Base-by-base conservation (phyloP, 1,140 invertebrate species). In the Muscidifurax raptorellus region DNA sequence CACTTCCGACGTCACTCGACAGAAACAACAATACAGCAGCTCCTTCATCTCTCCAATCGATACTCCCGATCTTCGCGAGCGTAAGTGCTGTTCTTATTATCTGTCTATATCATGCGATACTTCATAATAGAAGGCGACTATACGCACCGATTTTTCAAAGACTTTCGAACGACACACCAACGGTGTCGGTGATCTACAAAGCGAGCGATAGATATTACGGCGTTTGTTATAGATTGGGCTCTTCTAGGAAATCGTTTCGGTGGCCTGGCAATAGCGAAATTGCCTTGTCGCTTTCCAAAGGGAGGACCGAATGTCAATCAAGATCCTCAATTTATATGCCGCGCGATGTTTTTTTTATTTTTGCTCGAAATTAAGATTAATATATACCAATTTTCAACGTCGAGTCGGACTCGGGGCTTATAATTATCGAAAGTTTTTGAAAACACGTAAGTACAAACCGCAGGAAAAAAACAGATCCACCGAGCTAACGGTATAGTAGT, bases 261-360 rank as follows among this genome's bases (percentile, higher is more conserved):
- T 27, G 7, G 13, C 0, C 9, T n/a, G 40, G n/a, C 40, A 44
- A 15, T 7, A 32, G 52, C 25, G 18, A 64, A 64, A 64, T 78
- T 64, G 76, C 27, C 30, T 78, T 47, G 30, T 12, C 76, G 44
- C 76, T 78, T 78, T 64, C 52, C 76, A 32, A 78, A 64, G n/a
- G 18, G 40, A 13, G n/a, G 2, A 22, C 5, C 28, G 22, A 18
- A 10, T 64, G 52, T 64, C 76, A 78, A 78, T 78, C 76, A 78
- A 18, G 27, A 64, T 27, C 40, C 44, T 44, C 18, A 27, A 76
- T 28, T 79, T 36, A 74, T 67, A 27, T 52, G 36, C 79, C 47
- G 25, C 78, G 36, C 27, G 59, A 76, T 2, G 18, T 4, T 18
- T 59, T 59, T 18, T 59, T 59, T n/a, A n/a, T 59, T 59, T 3